Evolutionary conservation across 1,140 invertebrate genomes (phyloP).

Genomic region (Elysia chlorotica): DNA sequence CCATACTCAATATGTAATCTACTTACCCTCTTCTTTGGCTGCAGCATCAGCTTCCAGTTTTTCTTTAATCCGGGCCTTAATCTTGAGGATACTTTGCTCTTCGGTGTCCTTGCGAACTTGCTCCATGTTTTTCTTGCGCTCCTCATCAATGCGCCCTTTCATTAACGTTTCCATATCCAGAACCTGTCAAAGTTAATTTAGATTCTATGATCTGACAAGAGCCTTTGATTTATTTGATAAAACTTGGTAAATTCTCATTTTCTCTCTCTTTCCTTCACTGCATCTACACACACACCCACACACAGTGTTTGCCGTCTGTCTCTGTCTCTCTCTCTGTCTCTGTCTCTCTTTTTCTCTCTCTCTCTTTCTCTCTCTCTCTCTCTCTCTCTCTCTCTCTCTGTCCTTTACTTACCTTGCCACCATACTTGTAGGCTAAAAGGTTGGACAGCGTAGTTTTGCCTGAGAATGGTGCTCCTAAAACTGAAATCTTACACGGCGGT

Average conservation of each 20-base stretch:
- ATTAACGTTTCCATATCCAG: slow-evolving; percentile 50
- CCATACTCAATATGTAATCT: not conserved
- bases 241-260: no score
- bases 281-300: no score
- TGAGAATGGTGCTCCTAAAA: slow-evolving; percentile 51
- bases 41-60: slow-evolving; percentile 45
- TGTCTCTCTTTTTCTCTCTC: not conserved
- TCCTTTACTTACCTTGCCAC: slow-evolving; percentile 49
- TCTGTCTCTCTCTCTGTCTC: not conserved
- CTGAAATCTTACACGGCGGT: slow-evolving; percentile 57
- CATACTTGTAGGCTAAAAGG: slow-evolving; percentile 58
- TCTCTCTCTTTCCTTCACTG: no score
- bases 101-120: slow-evolving; percentile 43
- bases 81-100: slow-evolving; percentile 46
- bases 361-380: not conserved
- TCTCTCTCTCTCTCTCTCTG: not conserved
- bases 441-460: slow-evolving; percentile 58
- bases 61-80: slow-evolving; percentile 52
- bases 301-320: no score
- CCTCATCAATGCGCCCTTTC: slow-evolving; percentile 45
- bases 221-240: no score
- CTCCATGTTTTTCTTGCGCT: slow-evolving; percentile 46
- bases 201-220: no score
- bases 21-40: slow-evolving; percentile 29
- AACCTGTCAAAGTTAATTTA: slow-evolving; percentile 39